phyloP scores from a whole-genome alignment of 2,113 vertebrate genomes.

The Takifugu bimaculatus region DNA sequence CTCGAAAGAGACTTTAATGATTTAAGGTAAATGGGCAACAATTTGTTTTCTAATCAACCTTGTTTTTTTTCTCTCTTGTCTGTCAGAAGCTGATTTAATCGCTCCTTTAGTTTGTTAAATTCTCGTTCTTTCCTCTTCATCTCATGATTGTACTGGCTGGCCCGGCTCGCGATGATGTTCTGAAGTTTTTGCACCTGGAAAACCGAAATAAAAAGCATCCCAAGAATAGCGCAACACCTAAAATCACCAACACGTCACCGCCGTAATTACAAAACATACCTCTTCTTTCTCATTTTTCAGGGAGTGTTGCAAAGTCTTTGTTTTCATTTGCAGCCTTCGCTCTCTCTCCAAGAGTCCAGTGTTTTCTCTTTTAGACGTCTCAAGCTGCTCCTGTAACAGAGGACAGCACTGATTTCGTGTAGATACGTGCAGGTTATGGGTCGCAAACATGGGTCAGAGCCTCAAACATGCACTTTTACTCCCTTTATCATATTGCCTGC shows the following conservation, averaged over 20 bases:
- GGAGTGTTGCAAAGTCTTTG: slow-evolving; percentile 85
- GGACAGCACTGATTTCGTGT: not conserved
- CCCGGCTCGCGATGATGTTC: slow-evolving; percentile 89
- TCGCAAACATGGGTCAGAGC: too few relatives aligned
- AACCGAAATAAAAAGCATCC: slow-evolving; percentile 3
- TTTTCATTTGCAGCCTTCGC: slow-evolving; percentile 86
- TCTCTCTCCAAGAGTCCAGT: slow-evolving; percentile 87
- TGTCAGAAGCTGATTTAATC: slow-evolving; percentile 90
- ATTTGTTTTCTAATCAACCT: slow-evolving; percentile 60
- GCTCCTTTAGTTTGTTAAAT: slow-evolving; percentile 90
- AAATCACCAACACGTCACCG: not conserved
- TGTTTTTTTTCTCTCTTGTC: slow-evolving; percentile 92
- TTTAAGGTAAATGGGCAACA: not conserved
- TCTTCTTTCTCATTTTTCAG: slow-evolving; percentile 96
- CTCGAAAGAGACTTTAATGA: not conserved
- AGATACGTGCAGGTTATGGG: too few relatives aligned
- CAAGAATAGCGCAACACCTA: not conserved
- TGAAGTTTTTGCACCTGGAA: slow-evolving; percentile 91
- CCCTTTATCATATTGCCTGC: too few relatives aligned
- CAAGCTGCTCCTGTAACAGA: slow-evolving; percentile 83
- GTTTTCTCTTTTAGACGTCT: slow-evolving; percentile 85
- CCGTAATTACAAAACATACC: slow-evolving; percentile 62
- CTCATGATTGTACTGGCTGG: slow-evolving; percentile 93
- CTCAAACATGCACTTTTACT: too few relatives aligned
- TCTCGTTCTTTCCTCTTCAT: slow-evolving; percentile 97